Conservation (phyloP, 2,113 vertebrate genomes). For the Dromas ardeola region DNA sequence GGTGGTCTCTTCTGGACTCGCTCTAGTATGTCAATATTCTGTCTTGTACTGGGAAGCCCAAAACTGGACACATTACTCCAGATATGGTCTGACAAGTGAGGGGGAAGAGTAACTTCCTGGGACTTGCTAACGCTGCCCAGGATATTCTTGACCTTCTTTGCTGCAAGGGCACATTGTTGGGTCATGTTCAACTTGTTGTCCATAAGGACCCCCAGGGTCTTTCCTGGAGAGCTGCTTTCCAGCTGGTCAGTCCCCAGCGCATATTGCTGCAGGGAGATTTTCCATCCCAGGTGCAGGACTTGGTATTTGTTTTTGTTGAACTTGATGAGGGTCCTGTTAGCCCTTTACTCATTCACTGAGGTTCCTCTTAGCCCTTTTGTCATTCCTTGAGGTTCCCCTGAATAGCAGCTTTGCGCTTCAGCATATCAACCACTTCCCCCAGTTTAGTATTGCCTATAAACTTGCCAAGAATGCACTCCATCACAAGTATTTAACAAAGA, state of each 20-base stretch:
- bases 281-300: background rate
- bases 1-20: background rate
- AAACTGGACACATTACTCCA: background rate
- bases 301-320: background rate
- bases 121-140: background rate
- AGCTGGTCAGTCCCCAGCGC: background rate
- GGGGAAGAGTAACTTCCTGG: background rate
- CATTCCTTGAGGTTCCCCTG: background rate
- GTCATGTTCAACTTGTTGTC: background rate
- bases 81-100: background rate
- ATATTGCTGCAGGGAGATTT: background rate
- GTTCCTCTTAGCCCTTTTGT: background rate
- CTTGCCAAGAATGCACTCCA: background rate
- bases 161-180: background rate
- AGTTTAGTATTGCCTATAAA: background rate
- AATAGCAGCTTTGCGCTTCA: background rate
- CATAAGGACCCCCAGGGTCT: background rate
- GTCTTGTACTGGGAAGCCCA: background rate
- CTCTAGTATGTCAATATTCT: background rate
- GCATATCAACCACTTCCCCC: accelerated
- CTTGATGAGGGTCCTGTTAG: background rate
- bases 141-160: background rate
- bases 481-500: background rate
- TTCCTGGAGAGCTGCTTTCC: background rate
- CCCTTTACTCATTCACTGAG: background rate